These are phyloP conservation scores for Sipunculus nudus DNA, from an alignment of 2,888 invertebrate species.

Conservation along the genomic window DNA sequence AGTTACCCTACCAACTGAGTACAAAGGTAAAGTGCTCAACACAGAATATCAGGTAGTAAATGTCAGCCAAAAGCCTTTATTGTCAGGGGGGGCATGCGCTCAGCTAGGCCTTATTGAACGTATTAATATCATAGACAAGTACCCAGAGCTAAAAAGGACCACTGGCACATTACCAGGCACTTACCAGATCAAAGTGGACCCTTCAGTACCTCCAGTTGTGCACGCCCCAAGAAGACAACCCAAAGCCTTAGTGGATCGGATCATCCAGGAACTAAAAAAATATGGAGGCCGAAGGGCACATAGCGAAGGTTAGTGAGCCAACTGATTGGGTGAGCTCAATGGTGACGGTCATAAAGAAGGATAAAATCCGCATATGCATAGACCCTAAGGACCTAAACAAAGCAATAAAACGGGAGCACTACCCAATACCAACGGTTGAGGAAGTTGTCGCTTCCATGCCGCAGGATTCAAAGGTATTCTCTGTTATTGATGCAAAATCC, in stretches of 20 bases:
- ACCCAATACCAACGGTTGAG: slow-evolving; percentile 41
- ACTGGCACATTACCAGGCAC: slow-evolving; percentile 1
- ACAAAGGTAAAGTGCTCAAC: too few species aligned
- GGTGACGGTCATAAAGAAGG: slow-evolving; percentile 31
- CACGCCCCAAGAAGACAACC: slow-evolving; percentile 28
- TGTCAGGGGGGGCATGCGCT: too few species aligned
- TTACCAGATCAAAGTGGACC: slow-evolving; percentile 27
- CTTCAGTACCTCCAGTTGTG: slow-evolving; percentile 20
- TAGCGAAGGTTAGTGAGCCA: slow-evolving; percentile 32
- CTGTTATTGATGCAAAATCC: slow-evolving; percentile 40
- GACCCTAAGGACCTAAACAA: slow-evolving; percentile 40
- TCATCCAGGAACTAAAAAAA: slow-evolving; percentile 36
- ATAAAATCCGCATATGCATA: slow-evolving; percentile 40
- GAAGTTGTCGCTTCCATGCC: slow-evolving; percentile 39
- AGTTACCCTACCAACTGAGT: too few species aligned
- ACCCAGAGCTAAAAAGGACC: slow-evolving; percentile 4
- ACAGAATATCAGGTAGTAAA: too few species aligned
- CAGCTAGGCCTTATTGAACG: too few species aligned
- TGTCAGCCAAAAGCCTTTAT: too few species aligned
- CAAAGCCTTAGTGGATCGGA: slow-evolving; percentile 14
- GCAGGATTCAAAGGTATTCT: slow-evolving; percentile 40
- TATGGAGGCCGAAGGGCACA: slow-evolving; percentile 39
- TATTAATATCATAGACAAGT: too few species aligned
- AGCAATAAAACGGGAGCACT: slow-evolving; percentile 33
- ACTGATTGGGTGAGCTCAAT: slow-evolving; percentile 44